Base-by-base conservation (phyloP, 2,113 vertebrate species). In the Chlorodrepanis virens region DNA sequence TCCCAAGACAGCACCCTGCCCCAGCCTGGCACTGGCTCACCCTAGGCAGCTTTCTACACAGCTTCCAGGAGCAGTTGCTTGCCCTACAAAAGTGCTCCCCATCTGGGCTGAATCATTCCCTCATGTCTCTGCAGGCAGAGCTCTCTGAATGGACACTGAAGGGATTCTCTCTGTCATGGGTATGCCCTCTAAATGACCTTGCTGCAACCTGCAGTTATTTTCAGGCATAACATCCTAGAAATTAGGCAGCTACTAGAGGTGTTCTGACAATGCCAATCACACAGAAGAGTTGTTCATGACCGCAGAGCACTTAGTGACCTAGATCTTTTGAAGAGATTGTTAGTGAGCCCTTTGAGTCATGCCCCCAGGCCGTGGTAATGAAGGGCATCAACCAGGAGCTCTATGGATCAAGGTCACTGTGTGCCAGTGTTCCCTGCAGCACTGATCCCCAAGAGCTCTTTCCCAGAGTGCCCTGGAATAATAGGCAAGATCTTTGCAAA, bases 341-440 rank as follows among this genome's bases (percentile, higher is more conserved):
- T 70, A 65, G 54, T 70, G 82, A 77, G 33, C 33, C 69, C 70
- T 93, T 74, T 71, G 64, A 56, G 75, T 31, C 25, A 6, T 44
- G 52, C 25, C 88, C 59, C 9, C 33, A 42, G 83, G 79, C 47
- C 2, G 2, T 90, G 56, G 60, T 40, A 69, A 65, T 47, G 42
- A 77, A 83, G 50, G 11, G 4, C 64, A 67, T 77, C 40, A 85
- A 35, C 21, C 24, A 27, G 37, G 70, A 72, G 23, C 49, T 65
- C 33, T 50, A 37, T 80, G 0, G 6, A 91, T 56, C 49, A 63
- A 93, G 47, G 54, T 13, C 0, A 0, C 21, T 57, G 37, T 9
- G 21, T 29, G 21, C 0, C 3, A 59, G 17, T 3, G 1, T 18
- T 86, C 27, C 39, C 40, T 1, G 1, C 35, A 60, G 83, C 65